phyloP scores from a whole-genome alignment of 2,113 vertebrate genomes.

The Pelusios castaneus region DNA sequence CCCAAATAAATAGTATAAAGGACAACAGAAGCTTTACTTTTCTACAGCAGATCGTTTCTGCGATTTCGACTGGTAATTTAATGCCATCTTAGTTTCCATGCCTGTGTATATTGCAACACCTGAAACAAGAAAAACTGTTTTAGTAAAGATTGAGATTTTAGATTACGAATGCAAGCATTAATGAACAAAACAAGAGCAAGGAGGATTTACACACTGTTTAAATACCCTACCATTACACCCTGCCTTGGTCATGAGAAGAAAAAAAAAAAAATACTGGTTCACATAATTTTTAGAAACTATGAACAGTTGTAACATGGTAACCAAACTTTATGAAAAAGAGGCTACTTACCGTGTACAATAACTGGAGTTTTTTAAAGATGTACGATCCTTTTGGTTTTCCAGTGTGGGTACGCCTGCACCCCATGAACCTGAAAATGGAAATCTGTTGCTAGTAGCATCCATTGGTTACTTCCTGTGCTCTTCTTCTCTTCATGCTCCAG shows the following conservation, averaged over 20 bases:
- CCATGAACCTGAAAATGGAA: not conserved
- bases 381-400: not conserved
- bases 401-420: not conserved
- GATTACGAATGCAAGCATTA: not conserved
- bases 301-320: not conserved
- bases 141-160: not conserved
- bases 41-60: slow-evolving; percentile 99
- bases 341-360: not conserved
- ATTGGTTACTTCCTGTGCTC: not conserved
- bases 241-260: not conserved
- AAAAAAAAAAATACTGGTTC: not conserved
- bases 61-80: slow-evolving; percentile 97
- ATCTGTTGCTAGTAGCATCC: not conserved
- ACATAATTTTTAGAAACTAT: not conserved
- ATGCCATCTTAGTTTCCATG: slow-evolving; percentile 99
- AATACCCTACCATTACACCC: not conserved
- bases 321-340: not conserved
- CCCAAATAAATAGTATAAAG: not conserved
- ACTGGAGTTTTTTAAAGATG: not conserved
- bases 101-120: slow-evolving; percentile 97
- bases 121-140: slow-evolving; percentile 64
- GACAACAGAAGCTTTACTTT: slow-evolving; percentile 83
- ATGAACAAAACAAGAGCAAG: not conserved
- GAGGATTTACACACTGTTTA: not conserved
- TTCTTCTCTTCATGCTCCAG: not conserved